Evolutionary conservation across 2,888 invertebrate genomes (phyloP), one percentile per base, ranked within the genome.

Genomic region (Callinectes sapidus): DNA sequence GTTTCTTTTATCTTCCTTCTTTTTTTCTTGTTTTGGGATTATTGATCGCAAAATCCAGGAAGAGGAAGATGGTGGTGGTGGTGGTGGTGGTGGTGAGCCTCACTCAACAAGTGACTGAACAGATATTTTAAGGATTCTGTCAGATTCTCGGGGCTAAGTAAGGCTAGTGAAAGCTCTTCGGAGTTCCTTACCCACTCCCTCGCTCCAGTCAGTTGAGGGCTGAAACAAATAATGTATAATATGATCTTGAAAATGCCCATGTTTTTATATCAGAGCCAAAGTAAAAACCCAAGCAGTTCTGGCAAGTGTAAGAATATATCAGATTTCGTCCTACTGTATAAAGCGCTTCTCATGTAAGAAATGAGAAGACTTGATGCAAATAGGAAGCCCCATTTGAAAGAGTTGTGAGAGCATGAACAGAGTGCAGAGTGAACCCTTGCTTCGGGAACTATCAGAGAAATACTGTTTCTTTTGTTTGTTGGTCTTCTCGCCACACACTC

Each of bases 351-450:
- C 81, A 81, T 10, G 32, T 13, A 14, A 48, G 32, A n/a, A 89
- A n/a, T 48, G 87, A 88, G 61, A 88, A 28, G 54, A 28, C 88
- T 32, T 88, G 88, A 88, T 88, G 54, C 61, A 55, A 54, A 35
- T 16, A 54, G 55, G 88, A 54, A 55, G 61, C 54, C 88, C 55
- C 55, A 28, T 54, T 54, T 88, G 88, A 88, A 54, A 35, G 32
- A 88, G 61, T 16, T 77, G 28, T 42, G 61, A 88, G 54, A 88
- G 55, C 23, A 8, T 48, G 61, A 55, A 55, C 18, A 66, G 66
- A 23, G 39, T 61, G 32, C n/a, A 71, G 23, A 54, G 35, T 28
- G 71, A 28, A 77, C 71, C 71, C 71, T 77, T 77, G 8, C 71
- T 32, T 77, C 28, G 28, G 81, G 81, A 8, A 16, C 81, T 35